Percentiles rank a stretch among this genome's conserved stretches.
Evolutionary conservation across 1,140 invertebrate species (phyloP).

Genomic region (Stegodyphus mimosarum): DNA sequence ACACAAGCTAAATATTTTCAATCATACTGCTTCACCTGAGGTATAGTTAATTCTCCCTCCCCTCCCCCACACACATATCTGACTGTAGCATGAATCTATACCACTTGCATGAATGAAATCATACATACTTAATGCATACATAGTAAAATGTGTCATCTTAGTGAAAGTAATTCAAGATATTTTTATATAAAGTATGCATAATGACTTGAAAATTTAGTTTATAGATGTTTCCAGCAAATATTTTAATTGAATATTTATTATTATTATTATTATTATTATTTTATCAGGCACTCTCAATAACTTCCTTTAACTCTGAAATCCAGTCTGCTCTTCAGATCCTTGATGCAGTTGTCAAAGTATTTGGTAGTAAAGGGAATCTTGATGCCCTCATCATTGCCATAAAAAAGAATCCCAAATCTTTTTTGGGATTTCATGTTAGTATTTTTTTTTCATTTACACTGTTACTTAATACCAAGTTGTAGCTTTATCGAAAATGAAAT

Average conservation of each 20-base stretch:
- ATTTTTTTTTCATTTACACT: background rate
- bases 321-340: slow-evolving; percentile 29
- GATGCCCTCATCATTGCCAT: slow-evolving; percentile 28
- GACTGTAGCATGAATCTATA: too few relatives aligned
- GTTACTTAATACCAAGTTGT: too few relatives aligned
- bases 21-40: too few relatives aligned
- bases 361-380: slow-evolving; percentile 30
- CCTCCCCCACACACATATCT: too few relatives aligned
- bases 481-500: too few relatives aligned
- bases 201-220: background rate
- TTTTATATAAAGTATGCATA: background rate
- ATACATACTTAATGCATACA: too few relatives aligned
- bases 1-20: too few relatives aligned
- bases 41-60: too few relatives aligned
- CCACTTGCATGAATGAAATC: too few relatives aligned
- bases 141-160: too few relatives aligned
- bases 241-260: background rate
- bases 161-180: background rate
- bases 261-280: too few relatives aligned
- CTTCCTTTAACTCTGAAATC: slow-evolving; percentile 36
- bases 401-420: slow-evolving; percentile 44
- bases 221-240: background rate
- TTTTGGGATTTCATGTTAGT: slow-evolving; percentile 49
- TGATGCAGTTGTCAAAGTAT: slow-evolving; percentile 46
- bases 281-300: slow-evolving; percentile 24